phyloP scores from a whole-genome alignment of 1,140 invertebrate genomes.

The Trissolcus basalis region DNA sequence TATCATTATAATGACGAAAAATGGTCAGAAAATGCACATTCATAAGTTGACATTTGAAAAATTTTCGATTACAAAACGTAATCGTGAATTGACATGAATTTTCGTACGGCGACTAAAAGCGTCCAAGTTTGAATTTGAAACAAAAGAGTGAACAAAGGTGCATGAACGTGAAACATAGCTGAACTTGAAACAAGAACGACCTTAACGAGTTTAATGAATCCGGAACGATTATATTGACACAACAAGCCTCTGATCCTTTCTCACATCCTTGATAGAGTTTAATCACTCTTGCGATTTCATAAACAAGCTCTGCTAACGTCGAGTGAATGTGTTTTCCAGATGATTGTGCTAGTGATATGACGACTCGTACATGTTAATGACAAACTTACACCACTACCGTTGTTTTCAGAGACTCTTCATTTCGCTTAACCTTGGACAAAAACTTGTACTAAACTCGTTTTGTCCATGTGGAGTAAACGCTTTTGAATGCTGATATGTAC shows the following conservation, averaged over 20 bases:
- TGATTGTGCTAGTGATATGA: neutral
- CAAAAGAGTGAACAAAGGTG: no score
- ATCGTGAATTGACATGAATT: no score
- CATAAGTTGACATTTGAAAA: no score
- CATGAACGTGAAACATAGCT: no score
- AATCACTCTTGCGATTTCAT: conserved; percentile 5
- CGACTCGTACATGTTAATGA: neutral
- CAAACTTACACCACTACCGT: neutral
- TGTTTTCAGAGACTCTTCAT: conserved; percentile 1
- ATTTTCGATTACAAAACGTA: no score
- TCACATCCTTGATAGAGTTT: conserved; percentile 17
- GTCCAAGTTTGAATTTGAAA: no score
- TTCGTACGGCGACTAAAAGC: no score
- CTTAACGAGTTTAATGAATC: conserved; percentile 6
- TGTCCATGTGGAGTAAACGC: conserved; percentile 5
- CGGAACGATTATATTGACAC: conserved; percentile 3
- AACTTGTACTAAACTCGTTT: conserved; percentile 3
- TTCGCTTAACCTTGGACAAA: neutral
- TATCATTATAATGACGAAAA: neutral
- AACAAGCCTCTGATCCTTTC: conserved; percentile 9
- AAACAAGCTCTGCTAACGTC: neutral
- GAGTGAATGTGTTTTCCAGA: conserved; percentile 12
- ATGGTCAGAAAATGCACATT: no score
- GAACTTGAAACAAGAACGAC: neutral
- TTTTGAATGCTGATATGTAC: neutral